Evolutionary conservation across 2,113 vertebrate genomes (phyloP).

Genomic region (Penelope pileata): DNA sequence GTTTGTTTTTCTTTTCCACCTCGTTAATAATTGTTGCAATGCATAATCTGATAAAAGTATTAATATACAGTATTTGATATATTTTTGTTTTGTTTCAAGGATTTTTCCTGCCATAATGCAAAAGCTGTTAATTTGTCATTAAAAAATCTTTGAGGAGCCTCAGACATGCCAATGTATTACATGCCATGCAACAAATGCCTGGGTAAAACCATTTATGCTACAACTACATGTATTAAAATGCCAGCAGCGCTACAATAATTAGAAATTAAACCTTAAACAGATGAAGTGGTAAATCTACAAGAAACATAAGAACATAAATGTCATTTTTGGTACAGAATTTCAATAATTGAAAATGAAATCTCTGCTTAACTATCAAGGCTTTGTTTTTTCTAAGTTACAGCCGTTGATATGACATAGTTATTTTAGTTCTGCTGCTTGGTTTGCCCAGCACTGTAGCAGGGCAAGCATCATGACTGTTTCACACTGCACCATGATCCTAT

Average conservation of each 20-base stretch:
- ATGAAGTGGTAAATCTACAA: not conserved
- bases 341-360: not conserved
- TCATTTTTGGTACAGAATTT: not conserved
- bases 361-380: not conserved
- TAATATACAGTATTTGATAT: not conserved
- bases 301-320: not conserved
- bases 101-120: not conserved
- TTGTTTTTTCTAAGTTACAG: not conserved
- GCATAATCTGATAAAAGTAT: not conserved
- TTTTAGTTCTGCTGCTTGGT: not conserved
- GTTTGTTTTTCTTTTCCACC: not conserved
- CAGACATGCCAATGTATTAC: not conserved
- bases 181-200: not conserved
- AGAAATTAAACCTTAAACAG: not conserved
- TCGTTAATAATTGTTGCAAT: not conserved
- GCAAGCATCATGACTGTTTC: not conserved
- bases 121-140: not conserved
- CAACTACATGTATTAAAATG: not conserved
- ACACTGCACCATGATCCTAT: not conserved
- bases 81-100: not conserved
- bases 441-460: not conserved
- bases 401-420: fast-evolving
- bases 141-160: not conserved
- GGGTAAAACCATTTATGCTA: not conserved
- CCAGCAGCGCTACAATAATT: not conserved